Percentiles rank a stretch among this genome's conserved stretches.
These are phyloP conservation scores for Phasianus colchicus DNA, from an alignment of 2,113 vertebrate genomes.

Conservation along the genomic window DNA sequence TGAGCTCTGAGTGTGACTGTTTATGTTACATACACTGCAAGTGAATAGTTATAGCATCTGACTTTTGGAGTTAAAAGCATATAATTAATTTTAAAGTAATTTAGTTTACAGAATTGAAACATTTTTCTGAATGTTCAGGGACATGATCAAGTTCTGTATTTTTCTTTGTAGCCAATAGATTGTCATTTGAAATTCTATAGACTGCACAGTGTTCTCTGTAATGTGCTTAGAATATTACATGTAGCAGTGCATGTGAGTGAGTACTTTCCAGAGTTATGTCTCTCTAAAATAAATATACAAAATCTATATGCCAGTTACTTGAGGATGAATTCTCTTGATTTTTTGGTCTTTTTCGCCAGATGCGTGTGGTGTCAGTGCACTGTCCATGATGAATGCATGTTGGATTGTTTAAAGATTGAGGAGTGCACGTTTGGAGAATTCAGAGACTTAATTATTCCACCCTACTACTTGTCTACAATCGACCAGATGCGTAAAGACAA, in stretches of 20 bases:
- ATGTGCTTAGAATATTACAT: background rate
- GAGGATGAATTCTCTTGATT: background rate
- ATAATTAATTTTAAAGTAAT: background rate
- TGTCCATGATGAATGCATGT: conserved; percentile 92
- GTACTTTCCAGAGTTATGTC: background rate
- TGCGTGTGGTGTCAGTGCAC: conserved; percentile 96
- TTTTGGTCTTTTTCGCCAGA: conserved; percentile 70
- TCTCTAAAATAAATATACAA: background rate
- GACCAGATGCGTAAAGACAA: conserved; percentile 89
- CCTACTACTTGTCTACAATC: conserved; percentile 87
- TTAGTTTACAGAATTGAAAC: background rate
- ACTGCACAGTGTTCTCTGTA: background rate
- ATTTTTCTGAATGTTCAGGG: background rate
- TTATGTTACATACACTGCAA: background rate
- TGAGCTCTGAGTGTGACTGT: background rate
- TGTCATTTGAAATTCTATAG: background rate
- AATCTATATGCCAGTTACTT: background rate
- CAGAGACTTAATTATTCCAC: conserved; percentile 91
- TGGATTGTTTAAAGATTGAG: conserved; percentile 72
- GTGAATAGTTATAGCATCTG: background rate
- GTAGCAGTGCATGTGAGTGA: background rate
- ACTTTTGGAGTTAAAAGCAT: background rate
- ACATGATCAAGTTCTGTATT: background rate
- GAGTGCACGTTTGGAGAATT: conserved; percentile 93
- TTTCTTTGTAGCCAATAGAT: background rate